phyloP scores from a whole-genome alignment of 2,113 vertebrate species.

The Galemys pyrenaicus region DNA sequence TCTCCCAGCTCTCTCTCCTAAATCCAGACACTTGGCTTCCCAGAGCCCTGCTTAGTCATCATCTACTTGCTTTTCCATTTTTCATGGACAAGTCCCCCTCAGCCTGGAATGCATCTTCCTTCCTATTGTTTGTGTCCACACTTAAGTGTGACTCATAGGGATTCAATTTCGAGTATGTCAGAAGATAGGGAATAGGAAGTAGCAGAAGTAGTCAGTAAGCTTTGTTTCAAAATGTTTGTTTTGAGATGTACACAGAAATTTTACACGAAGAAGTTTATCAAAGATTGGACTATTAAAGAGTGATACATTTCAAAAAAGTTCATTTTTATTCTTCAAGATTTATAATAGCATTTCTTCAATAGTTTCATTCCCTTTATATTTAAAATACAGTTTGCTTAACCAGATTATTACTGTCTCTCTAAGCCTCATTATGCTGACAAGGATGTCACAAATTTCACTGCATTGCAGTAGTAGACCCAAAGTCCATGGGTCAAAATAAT shows the following conservation, averaged over 20 bases:
- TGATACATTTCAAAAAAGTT: background rate
- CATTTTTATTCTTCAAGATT: conserved; percentile 27
- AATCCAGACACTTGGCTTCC: background rate
- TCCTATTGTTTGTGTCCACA: background rate
- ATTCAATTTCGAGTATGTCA: background rate
- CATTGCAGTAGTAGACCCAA: background rate
- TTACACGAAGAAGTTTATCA: background rate
- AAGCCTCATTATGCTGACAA: conserved; percentile 34
- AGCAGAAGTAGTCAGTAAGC: background rate
- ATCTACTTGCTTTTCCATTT: background rate
- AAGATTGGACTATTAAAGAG: background rate
- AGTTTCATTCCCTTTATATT: background rate
- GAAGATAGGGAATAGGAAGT: background rate
- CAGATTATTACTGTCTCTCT: background rate
- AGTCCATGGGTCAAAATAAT: conserved; percentile 11
- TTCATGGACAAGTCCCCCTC: background rate
- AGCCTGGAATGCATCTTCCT: background rate
- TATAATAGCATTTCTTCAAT: background rate
- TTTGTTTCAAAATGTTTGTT: background rate
- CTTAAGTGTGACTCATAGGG: background rate
- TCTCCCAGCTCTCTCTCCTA: background rate
- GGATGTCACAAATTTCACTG: conserved; percentile 15
- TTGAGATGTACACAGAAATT: background rate
- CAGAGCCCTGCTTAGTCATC: background rate
- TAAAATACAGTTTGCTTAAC: conserved; percentile 46